Evolutionary conservation across 2,888 invertebrate species (phyloP), one percentile per base, ranked within the genome.

Genomic region (Myathropa florea): DNA sequence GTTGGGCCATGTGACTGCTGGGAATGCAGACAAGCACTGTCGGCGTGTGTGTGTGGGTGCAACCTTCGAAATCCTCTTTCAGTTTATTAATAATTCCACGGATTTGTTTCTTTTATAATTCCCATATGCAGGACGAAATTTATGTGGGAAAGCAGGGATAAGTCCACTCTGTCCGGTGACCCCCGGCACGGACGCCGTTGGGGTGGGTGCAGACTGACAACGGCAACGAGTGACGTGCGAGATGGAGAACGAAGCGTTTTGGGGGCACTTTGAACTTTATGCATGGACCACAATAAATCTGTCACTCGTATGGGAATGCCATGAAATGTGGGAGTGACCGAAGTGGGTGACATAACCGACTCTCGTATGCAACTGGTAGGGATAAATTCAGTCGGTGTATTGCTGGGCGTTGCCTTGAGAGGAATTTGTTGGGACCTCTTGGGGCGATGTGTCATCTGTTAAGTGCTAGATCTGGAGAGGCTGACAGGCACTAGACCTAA

Each of bases 261-360:
- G 75, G 70, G 33, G 70, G 70, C 76, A 71, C 70, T 82, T 82
- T 77, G 76, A 82, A 82, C 76, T 82, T 82, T 70, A 70, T 18
- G n/a, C 64, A 30, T 26, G 63, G 75, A 59, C 39, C 33, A 36
- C 75, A 70, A 64, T 82, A 82, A 82, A 82, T 76, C 81, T 82
- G 64, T 59, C 76, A 12, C 33, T 70, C 81, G 81, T 76, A 59
- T 64, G 76, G 75, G 68, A 75, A n/a, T 28, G 39, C 57, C 72
- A 60, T 72, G 55, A 53, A 67, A 61, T 73, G 2, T 3, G 59
- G 33, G 39, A 2, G 33, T 28, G 12, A 3, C 12, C 12, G 12
- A 3, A 2, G 33, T 12, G 33, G 3, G 30, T 30, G 33, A 12
- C 33, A 33, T 12, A 12, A 12, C 33, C 2, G 33, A 33, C 12